Evolutionary conservation across 1,140 invertebrate genomes (phyloP), one percentile per base, ranked within the genome.

Genomic region (Tetragonula clypearis): DNA sequence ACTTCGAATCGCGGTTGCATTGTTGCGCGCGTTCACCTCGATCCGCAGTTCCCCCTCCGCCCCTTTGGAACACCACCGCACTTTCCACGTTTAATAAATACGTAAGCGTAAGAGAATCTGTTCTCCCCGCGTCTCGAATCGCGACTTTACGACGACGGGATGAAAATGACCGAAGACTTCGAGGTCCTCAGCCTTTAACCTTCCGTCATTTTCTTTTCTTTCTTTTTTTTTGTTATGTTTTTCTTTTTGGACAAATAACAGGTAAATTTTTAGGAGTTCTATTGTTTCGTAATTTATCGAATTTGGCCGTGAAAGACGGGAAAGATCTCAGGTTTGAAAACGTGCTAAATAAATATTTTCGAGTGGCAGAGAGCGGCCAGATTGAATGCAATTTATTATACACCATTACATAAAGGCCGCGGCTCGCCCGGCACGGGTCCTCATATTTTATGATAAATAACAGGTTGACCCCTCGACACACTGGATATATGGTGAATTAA

Each of bases 381-480:
- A 92, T 92, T 92, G 91, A 92, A 90, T 89, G 90, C 87, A 89
- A 92, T 92, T 92, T 90, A 91, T 92, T 92, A 88, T 83, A 77
- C 86, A 35, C 82, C 91, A 87, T 90, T 92, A 88, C 85, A 92
- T 91, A 92, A 92, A 91, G 84, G 90, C 87, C 53, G 86, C 81
- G 79, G 82, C 78, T 87, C 78, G 82, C 84, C 87, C 87, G 89
- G 80, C 87, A 85, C 84, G 84, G 86, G 84, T 72, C 87, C 86
- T 89, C 90, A 91, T 92, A 92, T 92, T 91, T 92, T 92, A 92
- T 90, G 88, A 92, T 92, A 92, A 92, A 92, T 92, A 92, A 92
- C 89, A 90, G 91, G 90, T 88, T 91, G 91, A 92, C 90, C 91
- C 89, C 91, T 92, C 91, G 87, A 89, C 89, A 89, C 89, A 71